These are phyloP conservation scores for Halyomorpha halys DNA, from an alignment of 1,140 invertebrate species.

Conservation along the genomic window DNA sequence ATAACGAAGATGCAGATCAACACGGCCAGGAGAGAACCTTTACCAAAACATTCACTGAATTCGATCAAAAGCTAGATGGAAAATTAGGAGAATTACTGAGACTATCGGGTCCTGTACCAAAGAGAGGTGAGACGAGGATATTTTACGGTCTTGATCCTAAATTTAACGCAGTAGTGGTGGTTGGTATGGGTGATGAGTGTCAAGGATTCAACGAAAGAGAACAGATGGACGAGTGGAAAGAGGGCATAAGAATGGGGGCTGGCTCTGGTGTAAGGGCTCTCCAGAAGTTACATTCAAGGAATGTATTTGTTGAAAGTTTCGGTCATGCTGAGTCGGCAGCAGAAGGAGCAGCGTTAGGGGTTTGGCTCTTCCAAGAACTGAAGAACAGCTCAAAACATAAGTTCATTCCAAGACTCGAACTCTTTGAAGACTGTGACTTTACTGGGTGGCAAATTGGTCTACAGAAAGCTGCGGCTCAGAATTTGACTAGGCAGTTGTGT, in stretches of 20 bases:
- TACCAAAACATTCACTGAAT: slow-evolving; percentile 19
- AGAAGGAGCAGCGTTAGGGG: slow-evolving; percentile 39
- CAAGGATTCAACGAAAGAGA: slow-evolving; percentile 38
- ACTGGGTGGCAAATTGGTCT: slow-evolving; percentile 45
- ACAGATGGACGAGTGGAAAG: slow-evolving; percentile 39
- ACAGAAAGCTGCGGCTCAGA: slow-evolving; percentile 48
- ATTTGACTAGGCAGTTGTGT: slow-evolving; percentile 47
- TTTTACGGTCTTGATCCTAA: slow-evolving; percentile 37
- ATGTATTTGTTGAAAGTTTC: slow-evolving; percentile 43
- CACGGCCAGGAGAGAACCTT: not conserved
- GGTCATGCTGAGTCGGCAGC: slow-evolving; percentile 43
- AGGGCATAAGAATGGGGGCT: slow-evolving; percentile 40
- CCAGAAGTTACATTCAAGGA: slow-evolving; percentile 35
- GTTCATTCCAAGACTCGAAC: slow-evolving; percentile 22
- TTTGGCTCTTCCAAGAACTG: slow-evolving; percentile 43
- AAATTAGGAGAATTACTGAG: slow-evolving; percentile 28
- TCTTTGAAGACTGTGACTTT: slow-evolving; percentile 35
- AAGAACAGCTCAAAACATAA: slow-evolving; percentile 35
- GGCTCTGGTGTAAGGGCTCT: slow-evolving; percentile 38
- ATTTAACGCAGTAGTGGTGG: slow-evolving; percentile 38
- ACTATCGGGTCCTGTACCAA: slow-evolving; percentile 37
- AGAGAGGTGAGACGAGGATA: slow-evolving; percentile 38
- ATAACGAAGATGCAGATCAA: not conserved
- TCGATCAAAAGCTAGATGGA: slow-evolving; percentile 24
- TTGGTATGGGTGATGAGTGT: slow-evolving; percentile 40